These are phyloP conservation scores for Ictalurus furcatus DNA, from an alignment of 2,113 vertebrate genomes.

Conservation along the genomic window DNA sequence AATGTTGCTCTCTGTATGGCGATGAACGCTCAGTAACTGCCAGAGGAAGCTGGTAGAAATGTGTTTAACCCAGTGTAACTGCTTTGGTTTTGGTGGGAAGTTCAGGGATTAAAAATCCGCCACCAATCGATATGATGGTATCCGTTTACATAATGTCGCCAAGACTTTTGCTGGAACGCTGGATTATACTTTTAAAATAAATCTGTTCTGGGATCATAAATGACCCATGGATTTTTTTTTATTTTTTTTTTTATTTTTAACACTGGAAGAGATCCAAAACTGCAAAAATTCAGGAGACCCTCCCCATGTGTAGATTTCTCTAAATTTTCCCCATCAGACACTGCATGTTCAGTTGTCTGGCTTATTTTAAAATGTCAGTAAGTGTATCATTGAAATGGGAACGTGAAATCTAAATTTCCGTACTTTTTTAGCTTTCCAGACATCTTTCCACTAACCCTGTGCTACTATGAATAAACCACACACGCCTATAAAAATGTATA, in stretches of 20 bases:
- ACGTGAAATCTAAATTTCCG: neutral
- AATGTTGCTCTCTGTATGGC: neutral
- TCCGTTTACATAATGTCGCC: neutral
- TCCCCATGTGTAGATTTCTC: neutral
- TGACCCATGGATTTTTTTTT: neutral
- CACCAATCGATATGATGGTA: neutral
- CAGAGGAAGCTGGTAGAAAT: neutral
- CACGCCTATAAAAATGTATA: neutral
- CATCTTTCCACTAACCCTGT: neutral
- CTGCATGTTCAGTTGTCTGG: neutral
- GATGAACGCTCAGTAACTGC: neutral
- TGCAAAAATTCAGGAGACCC: neutral
- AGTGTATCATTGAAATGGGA: neutral
- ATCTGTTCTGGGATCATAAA: neutral
- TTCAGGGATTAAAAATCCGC: neutral
- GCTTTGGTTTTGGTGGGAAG: neutral
- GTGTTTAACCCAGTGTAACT: neutral
- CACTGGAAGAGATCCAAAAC: neutral
- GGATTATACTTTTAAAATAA: neutral
- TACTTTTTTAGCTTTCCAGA: neutral
- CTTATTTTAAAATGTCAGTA: neutral
- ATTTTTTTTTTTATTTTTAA: neutral
- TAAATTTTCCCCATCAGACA: neutral
- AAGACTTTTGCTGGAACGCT: neutral
- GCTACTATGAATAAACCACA: slow-evolving; percentile 1